These are phyloP conservation scores for Paradisaea rubra DNA, from an alignment of 2,113 vertebrate species.

Conservation along the genomic window DNA sequence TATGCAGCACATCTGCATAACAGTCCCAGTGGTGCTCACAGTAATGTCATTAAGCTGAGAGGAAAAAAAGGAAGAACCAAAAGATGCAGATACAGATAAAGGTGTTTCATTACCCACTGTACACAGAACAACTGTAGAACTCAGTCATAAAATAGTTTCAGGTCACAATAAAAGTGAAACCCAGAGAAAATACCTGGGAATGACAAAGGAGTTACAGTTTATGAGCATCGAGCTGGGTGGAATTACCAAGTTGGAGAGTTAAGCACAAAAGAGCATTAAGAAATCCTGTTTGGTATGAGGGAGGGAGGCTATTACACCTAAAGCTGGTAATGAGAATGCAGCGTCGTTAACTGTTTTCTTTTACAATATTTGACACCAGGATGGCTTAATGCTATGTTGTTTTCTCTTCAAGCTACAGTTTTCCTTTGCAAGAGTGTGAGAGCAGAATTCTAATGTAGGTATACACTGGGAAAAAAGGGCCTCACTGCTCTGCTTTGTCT, in stretches of 20 bases:
- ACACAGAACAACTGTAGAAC: constrained; percentile 62
- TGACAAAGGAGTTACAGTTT: constrained; percentile 21
- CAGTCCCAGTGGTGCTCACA: constrained; percentile 66
- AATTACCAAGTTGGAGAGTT: neutral
- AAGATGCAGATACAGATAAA: constrained; percentile 71
- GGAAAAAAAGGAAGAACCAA: constrained; percentile 63
- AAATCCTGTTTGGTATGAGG: constrained; percentile 9
- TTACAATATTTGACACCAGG: constrained; percentile 45
- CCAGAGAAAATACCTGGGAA: constrained; percentile 31
- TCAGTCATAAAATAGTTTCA: constrained; percentile 34
- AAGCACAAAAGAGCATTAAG: constrained; percentile 4
- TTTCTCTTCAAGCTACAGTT: constrained; percentile 49
- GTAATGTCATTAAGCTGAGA: constrained; percentile 73
- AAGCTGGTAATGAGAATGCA: constrained; percentile 55
- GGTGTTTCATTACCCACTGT: constrained; percentile 68
- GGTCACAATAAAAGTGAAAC: constrained; percentile 50
- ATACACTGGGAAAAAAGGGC: constrained; percentile 4
- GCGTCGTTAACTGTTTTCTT: constrained; percentile 36
- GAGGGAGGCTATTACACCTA: neutral
- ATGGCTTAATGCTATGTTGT: constrained; percentile 48
- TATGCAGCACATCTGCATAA: constrained; percentile 73
- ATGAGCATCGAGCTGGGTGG: neutral
- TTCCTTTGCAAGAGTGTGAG: constrained; percentile 28
- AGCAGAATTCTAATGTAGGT: constrained; percentile 33
- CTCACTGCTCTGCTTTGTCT: constrained; percentile 27